Conservation (phyloP, 2,797 vertebrate species). For the Macropus fuliginosus region DNA sequence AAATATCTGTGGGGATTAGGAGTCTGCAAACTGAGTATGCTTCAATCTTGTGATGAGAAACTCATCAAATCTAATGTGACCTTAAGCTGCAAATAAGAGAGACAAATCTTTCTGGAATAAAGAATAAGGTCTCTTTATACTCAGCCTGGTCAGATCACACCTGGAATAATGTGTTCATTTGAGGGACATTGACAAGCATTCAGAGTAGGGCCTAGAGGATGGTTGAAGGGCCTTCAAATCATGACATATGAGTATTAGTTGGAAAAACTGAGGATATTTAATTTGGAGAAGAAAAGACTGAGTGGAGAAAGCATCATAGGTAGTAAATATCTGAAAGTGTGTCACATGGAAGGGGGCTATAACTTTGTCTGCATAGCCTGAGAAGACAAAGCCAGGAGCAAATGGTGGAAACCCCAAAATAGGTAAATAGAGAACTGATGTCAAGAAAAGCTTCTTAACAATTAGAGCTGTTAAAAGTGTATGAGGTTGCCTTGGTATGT, state of each 20-base stretch:
- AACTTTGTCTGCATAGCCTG: no score
- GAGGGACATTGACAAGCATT: not conserved
- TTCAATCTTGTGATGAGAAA: not conserved
- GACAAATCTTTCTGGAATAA: not conserved
- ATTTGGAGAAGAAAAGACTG: no score
- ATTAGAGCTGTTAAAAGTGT: no score
- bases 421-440: no score
- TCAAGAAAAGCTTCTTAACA: no score
- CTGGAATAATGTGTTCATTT: not conserved
- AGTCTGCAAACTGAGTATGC: not conserved
- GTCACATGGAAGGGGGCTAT: not conserved
- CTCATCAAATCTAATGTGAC: not conserved
- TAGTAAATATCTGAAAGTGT: not conserved
- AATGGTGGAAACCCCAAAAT: no score
- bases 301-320: no score
- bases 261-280: no score
- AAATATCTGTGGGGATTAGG: not conserved
- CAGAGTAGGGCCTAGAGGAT: not conserved
- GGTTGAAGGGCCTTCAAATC: no score
- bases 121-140: not conserved
- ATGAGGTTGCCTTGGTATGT: no score
- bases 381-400: no score
- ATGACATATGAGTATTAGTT: no score
- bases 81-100: not conserved
- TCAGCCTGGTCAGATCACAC: not conserved